Percentiles rank a stretch among this genome's conserved stretches.
Evolutionary conservation across 2,113 vertebrate genomes (phyloP).

Genomic region (Silurus glanis): DNA sequence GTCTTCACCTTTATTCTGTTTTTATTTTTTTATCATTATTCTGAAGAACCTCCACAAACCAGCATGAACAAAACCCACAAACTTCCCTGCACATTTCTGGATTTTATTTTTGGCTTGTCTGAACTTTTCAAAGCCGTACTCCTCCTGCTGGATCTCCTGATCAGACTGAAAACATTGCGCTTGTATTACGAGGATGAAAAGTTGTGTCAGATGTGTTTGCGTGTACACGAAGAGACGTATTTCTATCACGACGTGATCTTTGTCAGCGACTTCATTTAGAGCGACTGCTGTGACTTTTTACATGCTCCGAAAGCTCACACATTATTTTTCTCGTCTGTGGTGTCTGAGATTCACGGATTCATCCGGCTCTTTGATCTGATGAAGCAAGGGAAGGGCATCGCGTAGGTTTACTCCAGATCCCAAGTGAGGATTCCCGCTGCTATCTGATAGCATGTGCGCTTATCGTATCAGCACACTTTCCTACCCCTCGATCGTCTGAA

Average conservation of each 20-base stretch:
- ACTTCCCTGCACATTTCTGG: not conserved
- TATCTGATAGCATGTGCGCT: conserved; percentile 37
- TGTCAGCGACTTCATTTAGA: conserved; percentile 33
- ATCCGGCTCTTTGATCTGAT: conserved; percentile 50
- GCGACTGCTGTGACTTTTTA: conserved; percentile 39
- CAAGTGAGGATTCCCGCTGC: conserved; percentile 49
- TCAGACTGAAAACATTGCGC: not conserved
- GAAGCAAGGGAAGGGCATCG: conserved; percentile 45
- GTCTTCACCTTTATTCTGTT: not conserved
- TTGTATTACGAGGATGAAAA: conserved; percentile 6
- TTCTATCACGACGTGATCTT: conserved; percentile 36
- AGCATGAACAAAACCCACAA: not conserved
- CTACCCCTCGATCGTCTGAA: conserved; percentile 16
- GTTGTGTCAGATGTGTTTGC: not conserved
- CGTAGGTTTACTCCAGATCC: conserved; percentile 35
- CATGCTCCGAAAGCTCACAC: conserved; percentile 16
- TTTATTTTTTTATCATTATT: not conserved
- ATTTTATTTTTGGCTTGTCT: conserved; percentile 1
- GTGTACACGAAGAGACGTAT: conserved; percentile 1
- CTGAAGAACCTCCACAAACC: conserved; percentile 5
- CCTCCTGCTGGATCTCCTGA: not conserved
- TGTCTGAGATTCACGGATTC: conserved; percentile 42
- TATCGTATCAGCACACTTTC: conserved; percentile 48
- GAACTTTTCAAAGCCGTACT: not conserved
- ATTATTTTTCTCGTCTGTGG: conserved; percentile 19